phyloP scores from a whole-genome alignment of 2,113 vertebrate genomes.

The Crotalus horridus region DNA sequence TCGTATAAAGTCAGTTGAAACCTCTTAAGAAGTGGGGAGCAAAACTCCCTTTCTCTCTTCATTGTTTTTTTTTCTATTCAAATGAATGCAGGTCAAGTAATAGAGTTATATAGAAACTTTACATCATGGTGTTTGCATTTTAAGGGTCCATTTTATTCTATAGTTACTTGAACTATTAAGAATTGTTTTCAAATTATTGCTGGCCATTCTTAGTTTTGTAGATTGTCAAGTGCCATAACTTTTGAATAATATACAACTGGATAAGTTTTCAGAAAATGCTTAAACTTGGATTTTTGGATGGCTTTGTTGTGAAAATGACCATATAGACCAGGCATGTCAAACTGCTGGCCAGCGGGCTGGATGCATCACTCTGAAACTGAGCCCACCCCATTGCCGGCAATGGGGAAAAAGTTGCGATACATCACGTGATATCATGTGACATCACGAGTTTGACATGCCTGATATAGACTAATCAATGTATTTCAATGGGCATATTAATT shows the following conservation, averaged over 20 bases:
- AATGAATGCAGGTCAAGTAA: neutral
- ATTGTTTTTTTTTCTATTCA: neutral
- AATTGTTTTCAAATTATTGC: neutral
- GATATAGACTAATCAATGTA: neutral
- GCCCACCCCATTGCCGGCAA: too few relatives aligned
- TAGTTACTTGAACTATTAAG: neutral
- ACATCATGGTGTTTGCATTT: neutral
- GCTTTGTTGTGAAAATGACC: constrained; percentile 31
- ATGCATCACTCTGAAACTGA: too few relatives aligned
- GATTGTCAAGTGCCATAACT: neutral
- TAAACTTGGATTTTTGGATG: neutral
- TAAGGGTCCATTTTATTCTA: neutral
- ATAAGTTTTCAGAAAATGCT: constrained; percentile 26
- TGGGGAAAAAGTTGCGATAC: too few relatives aligned
- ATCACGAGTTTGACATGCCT: too few relatives aligned
- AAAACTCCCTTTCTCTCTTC: neutral
- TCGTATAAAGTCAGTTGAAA: neutral
- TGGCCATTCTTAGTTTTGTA: neutral
- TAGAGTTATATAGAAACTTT: neutral
- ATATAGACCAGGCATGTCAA: neutral
- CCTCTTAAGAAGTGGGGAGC: neutral
- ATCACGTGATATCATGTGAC: too few relatives aligned
- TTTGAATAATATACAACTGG: neutral
- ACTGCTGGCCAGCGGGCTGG: too few relatives aligned
- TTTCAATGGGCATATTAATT: neutral